Conservation (phyloP, 2,113 vertebrate species). For the Xiphophorus couchianus region DNA sequence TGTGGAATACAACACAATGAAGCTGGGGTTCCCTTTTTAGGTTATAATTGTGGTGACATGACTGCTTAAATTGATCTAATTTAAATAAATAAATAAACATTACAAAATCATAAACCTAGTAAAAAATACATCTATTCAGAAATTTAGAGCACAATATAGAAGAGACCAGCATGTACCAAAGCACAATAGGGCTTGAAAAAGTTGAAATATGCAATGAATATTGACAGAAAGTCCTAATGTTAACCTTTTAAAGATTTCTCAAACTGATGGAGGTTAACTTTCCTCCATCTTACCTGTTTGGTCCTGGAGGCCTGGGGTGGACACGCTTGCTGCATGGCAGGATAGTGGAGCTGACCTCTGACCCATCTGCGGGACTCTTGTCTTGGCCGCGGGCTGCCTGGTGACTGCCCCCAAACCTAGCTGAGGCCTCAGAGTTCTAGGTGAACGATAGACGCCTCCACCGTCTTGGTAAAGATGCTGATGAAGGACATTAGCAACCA, state of each 20-base stretch:
- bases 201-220: not conserved
- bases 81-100: not conserved
- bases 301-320: conserved; percentile 79
- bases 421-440: conserved; percentile 91
- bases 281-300: conserved; percentile 80
- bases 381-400: conserved; percentile 86
- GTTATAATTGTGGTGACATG: too few species aligned
- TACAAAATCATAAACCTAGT: not conserved
- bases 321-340: conserved; percentile 71
- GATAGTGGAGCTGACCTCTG: conserved; percentile 82
- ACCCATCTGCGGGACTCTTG: conserved; percentile 84
- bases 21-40: too few species aligned
- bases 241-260: not conserved
- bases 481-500: conserved; percentile 5
- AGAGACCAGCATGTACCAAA: not conserved
- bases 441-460: conserved; percentile 84
- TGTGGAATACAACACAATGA: too few species aligned
- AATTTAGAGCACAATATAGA: not conserved
- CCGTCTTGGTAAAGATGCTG: conserved; percentile 58
- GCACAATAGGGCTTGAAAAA: not conserved
- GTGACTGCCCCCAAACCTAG: conserved; percentile 89
- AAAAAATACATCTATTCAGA: not conserved
- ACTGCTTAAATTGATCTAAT: not conserved
- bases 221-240: not conserved
- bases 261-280: not conserved